Percentiles rank a stretch among this genome's conserved stretches.
Conservation (phyloP, 1,140 invertebrate genomes). For the Habropoda laboriosa region DNA sequence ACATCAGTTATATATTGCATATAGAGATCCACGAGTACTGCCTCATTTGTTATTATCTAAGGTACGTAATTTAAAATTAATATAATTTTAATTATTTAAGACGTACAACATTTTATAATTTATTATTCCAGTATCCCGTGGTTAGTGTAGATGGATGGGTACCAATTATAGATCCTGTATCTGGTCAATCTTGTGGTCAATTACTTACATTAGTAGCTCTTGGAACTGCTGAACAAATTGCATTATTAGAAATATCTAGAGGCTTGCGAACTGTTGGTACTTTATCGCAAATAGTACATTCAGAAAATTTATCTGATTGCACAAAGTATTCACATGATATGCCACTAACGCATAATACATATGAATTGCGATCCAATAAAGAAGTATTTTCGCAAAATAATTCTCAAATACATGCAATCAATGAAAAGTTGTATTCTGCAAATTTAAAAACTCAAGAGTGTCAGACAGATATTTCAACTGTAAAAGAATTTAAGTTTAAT, state of each 20-base stretch:
- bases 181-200: slow-evolving; percentile 80
- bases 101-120: slow-evolving; percentile 22
- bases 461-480: slow-evolving; percentile 75
- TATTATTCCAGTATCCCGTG: slow-evolving; percentile 81
- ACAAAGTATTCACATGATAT: not conserved
- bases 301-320: not conserved
- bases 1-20: slow-evolving; percentile 84
- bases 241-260: slow-evolving; percentile 81
- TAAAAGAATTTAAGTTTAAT: slow-evolving; percentile 59
- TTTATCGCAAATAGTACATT: slow-evolving; percentile 42
- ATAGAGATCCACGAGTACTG: slow-evolving; percentile 82
- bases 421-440: not conserved
- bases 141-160: slow-evolving; percentile 85
- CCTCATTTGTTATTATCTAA: slow-evolving; percentile 80
- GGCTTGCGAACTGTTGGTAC: slow-evolving; percentile 77
- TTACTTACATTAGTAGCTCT: slow-evolving; percentile 83
- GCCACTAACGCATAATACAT: not conserved
- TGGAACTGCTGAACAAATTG: slow-evolving; percentile 84
- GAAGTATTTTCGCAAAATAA: not conserved
- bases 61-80: slow-evolving; percentile 55
- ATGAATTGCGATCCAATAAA: not conserved
- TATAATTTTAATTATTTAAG: slow-evolving; percentile 8
- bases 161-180: slow-evolving; percentile 79
- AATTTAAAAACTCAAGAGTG: slow-evolving; percentile 70
- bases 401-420: not conserved